Evolutionary conservation across 2,113 vertebrate species (phyloP).

Genomic region (Pelmatolapia mariae): DNA sequence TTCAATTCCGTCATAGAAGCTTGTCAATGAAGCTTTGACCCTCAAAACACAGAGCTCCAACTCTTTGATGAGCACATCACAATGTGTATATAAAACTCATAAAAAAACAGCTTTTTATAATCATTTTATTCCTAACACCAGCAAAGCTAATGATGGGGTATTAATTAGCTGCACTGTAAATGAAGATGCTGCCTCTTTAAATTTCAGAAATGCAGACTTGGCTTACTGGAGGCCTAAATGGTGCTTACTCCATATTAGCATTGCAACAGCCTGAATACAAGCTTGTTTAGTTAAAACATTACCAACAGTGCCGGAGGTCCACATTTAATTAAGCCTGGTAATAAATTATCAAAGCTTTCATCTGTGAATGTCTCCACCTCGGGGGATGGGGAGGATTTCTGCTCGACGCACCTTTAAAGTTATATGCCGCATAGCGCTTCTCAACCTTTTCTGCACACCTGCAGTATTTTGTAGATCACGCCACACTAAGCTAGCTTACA

Average conservation of each 20-base stretch:
- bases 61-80: not conserved
- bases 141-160: not conserved
- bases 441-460: conserved; percentile 2
- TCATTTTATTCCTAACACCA: not conserved
- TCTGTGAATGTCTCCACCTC: conserved; percentile 9
- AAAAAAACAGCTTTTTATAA: not conserved
- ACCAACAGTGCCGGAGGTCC: conserved; percentile 7
- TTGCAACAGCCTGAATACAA: not conserved
- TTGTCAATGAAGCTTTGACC: not conserved
- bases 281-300: conserved; percentile 41
- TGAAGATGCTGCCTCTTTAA: not conserved
- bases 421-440: not conserved
- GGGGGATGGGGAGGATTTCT: not conserved
- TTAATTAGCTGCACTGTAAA: not conserved
- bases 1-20: not conserved
- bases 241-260: conserved; percentile 18
- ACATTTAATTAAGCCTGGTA: conserved; percentile 47
- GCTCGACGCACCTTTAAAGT: not conserved
- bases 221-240: not conserved
- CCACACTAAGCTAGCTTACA: not conserved
- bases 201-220: not conserved
- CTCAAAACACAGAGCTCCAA: not conserved
- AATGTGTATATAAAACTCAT: not conserved
- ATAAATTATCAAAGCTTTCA: conserved; percentile 42
- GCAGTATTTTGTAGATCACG: not conserved